A percentile compares a stretch with the other conserved stretches of the same genome.
These are phyloP conservation scores for Drosophila monieri DNA, from an alignment of 2,888 invertebrate genomes.

Conservation along the genomic window DNA sequence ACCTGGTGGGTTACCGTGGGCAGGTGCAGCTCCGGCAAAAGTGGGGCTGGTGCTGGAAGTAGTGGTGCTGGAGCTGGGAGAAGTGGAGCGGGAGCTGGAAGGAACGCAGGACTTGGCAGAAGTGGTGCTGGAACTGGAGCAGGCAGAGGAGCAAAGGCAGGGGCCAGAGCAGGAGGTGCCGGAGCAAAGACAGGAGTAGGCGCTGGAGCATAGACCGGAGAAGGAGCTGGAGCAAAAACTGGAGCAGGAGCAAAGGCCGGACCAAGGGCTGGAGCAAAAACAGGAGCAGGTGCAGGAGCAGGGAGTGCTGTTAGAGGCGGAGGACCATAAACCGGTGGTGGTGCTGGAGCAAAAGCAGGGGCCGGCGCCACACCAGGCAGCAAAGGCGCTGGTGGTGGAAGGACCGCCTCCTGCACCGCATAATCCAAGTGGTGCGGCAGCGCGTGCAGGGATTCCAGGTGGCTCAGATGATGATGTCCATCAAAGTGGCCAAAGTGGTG, in stretches of 20 bases:
- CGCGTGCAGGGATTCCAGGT: slow-evolving; percentile 52
- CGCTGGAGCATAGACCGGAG: slow-evolving; percentile 40
- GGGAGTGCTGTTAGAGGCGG: slow-evolving; percentile 47
- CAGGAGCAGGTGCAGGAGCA: slow-evolving; percentile 43
- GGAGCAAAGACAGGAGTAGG: slow-evolving; percentile 19
- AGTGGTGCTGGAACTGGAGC: slow-evolving; percentile 44
- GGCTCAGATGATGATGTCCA: slow-evolving; percentile 58
- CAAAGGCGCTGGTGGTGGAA: slow-evolving; percentile 24
- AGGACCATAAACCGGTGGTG: slow-evolving; percentile 14
- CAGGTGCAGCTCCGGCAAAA: slow-evolving; percentile 54
- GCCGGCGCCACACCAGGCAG: slow-evolving; percentile 36
- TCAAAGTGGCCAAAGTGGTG: slow-evolving; percentile 60
- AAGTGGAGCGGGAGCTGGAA: slow-evolving; percentile 46
- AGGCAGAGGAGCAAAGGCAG: slow-evolving; percentile 11
- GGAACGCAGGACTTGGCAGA: slow-evolving; percentile 32
- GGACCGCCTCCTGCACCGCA: slow-evolving; percentile 46
- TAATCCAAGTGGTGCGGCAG: slow-evolving; percentile 69
- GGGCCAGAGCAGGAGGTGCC: slow-evolving; percentile 27
- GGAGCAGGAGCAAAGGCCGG: slow-evolving; percentile 27
- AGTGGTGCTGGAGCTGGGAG: slow-evolving; percentile 48
- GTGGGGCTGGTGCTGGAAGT: slow-evolving; percentile 38
- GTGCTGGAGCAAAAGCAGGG: slow-evolving; percentile 15
- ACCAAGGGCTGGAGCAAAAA: slow-evolving; percentile 10
- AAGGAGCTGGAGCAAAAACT: slow-evolving; percentile 31
- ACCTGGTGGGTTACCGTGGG: slow-evolving; percentile 63